These are phyloP conservation scores for Regulus satrapa DNA, from an alignment of 2,113 vertebrate genomes.

Conservation along the genomic window DNA sequence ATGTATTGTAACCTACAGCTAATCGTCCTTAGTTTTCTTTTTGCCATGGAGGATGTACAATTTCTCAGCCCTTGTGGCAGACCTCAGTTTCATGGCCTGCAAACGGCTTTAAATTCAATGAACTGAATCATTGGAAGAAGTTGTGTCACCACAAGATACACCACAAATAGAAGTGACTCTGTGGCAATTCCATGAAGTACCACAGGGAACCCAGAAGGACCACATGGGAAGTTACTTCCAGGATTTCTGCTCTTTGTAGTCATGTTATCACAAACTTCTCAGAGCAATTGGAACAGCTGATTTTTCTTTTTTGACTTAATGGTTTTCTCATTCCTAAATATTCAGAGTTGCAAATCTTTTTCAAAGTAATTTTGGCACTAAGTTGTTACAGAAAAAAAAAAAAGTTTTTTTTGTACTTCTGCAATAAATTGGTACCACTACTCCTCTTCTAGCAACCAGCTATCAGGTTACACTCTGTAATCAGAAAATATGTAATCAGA, in stretches of 20 bases:
- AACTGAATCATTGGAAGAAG: background rate
- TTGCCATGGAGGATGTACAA: background rate
- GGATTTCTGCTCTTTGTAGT: background rate
- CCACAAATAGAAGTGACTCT: background rate
- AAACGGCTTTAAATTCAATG: background rate
- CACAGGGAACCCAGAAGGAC: background rate
- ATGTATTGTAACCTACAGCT: background rate
- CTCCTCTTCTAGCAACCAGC: background rate
- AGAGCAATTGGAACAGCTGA: background rate
- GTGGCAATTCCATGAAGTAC: background rate
- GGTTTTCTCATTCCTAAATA: background rate
- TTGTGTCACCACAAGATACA: background rate
- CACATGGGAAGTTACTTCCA: background rate
- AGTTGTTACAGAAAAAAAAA: background rate
- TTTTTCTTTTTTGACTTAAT: background rate
- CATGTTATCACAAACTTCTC: background rate
- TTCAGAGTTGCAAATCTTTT: background rate
- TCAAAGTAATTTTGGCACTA: background rate
- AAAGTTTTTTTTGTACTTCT: background rate
- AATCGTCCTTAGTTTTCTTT: background rate
- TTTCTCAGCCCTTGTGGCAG: background rate
- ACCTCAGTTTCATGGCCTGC: background rate
- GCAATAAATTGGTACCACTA: background rate
- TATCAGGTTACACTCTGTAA: background rate
- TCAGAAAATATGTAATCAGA: constrained; percentile 31